phyloP scores from a whole-genome alignment of 2,888 invertebrate species.

The Lepidochrysops patricia region DNA sequence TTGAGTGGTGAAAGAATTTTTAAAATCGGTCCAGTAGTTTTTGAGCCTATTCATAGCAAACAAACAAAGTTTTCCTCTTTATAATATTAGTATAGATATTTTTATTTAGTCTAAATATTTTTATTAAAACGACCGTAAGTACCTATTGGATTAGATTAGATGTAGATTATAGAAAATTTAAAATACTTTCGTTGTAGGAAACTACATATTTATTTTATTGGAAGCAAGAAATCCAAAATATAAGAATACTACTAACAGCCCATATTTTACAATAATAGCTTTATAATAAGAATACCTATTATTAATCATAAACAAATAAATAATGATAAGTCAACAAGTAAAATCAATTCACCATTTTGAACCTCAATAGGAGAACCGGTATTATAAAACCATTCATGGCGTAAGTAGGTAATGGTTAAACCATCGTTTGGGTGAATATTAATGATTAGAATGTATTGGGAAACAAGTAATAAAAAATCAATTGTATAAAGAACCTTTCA shows the following conservation, averaged over 20 bases:
- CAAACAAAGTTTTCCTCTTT: too few relatives aligned
- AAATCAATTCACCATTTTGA: not conserved
- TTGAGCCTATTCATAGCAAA: too few relatives aligned
- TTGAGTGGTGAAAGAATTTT: too few relatives aligned
- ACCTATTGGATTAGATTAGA: too few relatives aligned
- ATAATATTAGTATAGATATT: too few relatives aligned
- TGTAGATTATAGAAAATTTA: too few relatives aligned
- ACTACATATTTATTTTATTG: too few relatives aligned
- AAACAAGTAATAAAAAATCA: not conserved
- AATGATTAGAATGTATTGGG: not conserved
- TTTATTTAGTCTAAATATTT: too few relatives aligned
- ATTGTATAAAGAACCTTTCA: not conserved
- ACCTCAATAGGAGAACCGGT: not conserved
- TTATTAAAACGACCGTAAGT: too few relatives aligned
- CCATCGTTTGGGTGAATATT: not conserved
- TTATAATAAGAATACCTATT: not conserved
- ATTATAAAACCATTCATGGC: not conserved
- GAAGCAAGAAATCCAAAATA: not conserved
- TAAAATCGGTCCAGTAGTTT: too few relatives aligned
- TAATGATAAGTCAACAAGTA: not conserved
- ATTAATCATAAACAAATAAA: too few relatives aligned
- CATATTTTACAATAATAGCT: not conserved
- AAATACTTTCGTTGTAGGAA: too few relatives aligned
- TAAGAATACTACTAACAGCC: not conserved
- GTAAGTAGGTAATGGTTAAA: not conserved